Base-by-base conservation (phyloP, 2,113 vertebrate species). In the Elgaria multicarinata region DNA sequence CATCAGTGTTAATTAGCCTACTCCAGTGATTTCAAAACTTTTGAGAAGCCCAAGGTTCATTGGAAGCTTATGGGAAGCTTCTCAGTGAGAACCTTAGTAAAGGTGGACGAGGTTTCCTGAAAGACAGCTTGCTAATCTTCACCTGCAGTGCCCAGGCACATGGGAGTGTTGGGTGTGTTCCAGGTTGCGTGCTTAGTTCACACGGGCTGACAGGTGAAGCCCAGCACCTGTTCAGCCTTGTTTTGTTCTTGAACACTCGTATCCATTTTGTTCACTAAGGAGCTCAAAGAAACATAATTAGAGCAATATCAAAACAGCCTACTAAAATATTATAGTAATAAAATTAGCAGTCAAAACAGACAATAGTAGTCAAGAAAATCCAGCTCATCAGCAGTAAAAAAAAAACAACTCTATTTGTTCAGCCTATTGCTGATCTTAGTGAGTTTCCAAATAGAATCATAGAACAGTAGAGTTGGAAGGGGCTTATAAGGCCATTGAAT, bases 1-100 rank as follows among this genome's bases (percentile, higher is more conserved):
- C 18, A 6, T 20, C 92, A 85, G 1, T 12, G 83, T 74, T 92
- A 88, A 92, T 93, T 90, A 90, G 94, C 94, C 93, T 92, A 87
- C 76, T 84, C 91, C 26, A 81, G 53, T 90, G 93, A 83, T 77
- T 90, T 87, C 33, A 83, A 14, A 6, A 0, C 69, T n/a, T 44
- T 71, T n/a, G n/a, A n/a, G n/a, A 87, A 10, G 6, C 53, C n/a
- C 20, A 9, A 2, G 20, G 26, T 89, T 53, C 74, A 9, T 83
- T 94, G 83, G 91, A 69, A 50, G 85, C 86, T 90, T 90, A 72
- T 22, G 10, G 3, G 64, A 4, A 22, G 12, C 53, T 79, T 2
- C 7, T 36, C 6, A n/a, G 5, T 86, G 13, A 50, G 75, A 87
- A 71, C 7, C 26, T 53, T 14, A 80, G 46, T 22, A 46, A 87